Percentiles rank a stretch among this genome's conserved stretches.
Evolutionary conservation across 2,888 invertebrate species (phyloP).

Genomic region (Habrosyne pyritoides): DNA sequence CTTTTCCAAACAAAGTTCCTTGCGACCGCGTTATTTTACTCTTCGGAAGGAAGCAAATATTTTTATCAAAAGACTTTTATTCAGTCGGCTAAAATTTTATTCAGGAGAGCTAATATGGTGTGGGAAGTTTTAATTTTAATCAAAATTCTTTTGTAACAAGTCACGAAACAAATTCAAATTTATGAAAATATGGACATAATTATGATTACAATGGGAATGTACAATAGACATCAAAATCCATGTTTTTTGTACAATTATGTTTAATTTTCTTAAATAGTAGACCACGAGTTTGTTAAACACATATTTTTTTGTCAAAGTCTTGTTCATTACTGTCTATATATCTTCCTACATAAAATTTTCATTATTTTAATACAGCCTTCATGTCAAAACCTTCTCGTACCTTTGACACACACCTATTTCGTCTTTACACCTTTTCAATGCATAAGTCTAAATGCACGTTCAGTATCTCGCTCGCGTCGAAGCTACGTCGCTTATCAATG

Average conservation of each 20-base stretch:
- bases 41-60: conserved; percentile 24
- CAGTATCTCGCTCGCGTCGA: conserved; percentile 3
- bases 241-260: too few relatives aligned
- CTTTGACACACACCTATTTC: not conserved
- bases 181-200: not conserved
- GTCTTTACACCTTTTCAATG: not conserved
- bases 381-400: not conserved
- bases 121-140: not conserved
- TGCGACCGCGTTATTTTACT: conserved; percentile 22
- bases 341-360: too few relatives aligned
- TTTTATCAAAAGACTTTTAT: conserved; percentile 16
- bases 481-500: conserved; percentile 50
- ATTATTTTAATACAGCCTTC: not conserved
- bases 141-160: not conserved
- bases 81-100: not conserved
- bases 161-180: not conserved
- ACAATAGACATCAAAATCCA: too few relatives aligned
- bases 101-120: not conserved
- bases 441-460: conserved; percentile 1
- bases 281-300: not conserved
- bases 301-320: too few relatives aligned
- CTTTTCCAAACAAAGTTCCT: conserved; percentile 16
- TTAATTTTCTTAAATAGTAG: too few relatives aligned
- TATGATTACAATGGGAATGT: too few relatives aligned
- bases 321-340: too few relatives aligned